Evolutionary conservation across 2,888 invertebrate species (phyloP), one percentile per base, ranked within the genome.

Genomic region (Myopa tessellatipennis): DNA sequence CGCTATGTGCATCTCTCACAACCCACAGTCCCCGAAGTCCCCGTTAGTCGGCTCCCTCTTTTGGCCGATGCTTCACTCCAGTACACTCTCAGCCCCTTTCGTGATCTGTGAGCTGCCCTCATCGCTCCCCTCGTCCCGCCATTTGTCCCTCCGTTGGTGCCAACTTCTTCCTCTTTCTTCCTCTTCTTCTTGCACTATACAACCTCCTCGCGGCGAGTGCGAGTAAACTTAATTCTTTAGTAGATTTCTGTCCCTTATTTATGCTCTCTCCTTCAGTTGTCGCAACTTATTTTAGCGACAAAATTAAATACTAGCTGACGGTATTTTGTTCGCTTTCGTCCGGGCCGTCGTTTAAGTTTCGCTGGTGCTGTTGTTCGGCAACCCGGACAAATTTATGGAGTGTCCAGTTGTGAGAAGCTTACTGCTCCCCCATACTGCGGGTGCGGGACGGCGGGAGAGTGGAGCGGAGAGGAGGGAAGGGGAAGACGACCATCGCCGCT

Each of bases 231-330:
- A 83, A 85, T 85, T 84, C 84, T 82, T 83, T 82, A 85, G 85
- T 85, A 84, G 85, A 85, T 85, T 85, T 85, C 84, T 85, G 82
- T 83, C 45, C 84, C 85, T 84, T 85, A 85, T 85, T 85, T 85
- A 85, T 85, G 85, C 68, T 45, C 45, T 45, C 68, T 60, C 26
- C 26, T 26, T 26, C 26, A 26, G 69, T 79, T 45, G 74, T 79
- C 65, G 60, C 71, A 50, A 65, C 73, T 79, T 77, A 73, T 77
- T 72, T 67, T 79, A 55, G 71, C 78, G 76, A 83, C 84, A 84
- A 85, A 85, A 85, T 85, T 84, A 86, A 86, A 86, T 85, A 85
- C 84, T 85, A 84, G 82, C 83, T 83, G 80, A 82, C 80, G 81
- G n/a, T 65, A 80, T 82, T 38, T 55, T 69, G 58, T 52, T 72